A percentile compares a stretch with the other conserved stretches of the same genome.
phyloP scores from a whole-genome alignment of 1,140 invertebrate genomes.

The Hylaeus volcanicus region DNA sequence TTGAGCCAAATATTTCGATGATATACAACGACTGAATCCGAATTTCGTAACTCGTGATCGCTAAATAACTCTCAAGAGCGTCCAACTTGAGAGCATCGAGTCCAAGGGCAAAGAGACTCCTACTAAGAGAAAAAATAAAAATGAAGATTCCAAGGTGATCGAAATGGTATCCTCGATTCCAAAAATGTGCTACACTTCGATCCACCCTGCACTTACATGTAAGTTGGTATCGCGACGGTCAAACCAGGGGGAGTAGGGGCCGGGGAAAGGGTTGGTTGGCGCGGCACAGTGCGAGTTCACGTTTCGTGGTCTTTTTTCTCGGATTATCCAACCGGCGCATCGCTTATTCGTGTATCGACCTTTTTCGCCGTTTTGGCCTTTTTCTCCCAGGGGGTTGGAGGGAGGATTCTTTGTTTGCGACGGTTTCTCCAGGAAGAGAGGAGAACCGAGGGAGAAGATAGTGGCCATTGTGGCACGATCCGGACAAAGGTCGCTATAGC shows the following conservation, averaged over 20 bases:
- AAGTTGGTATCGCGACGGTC: slow-evolving; percentile 44
- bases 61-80: no score
- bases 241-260: slow-evolving; percentile 12
- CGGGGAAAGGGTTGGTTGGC: slow-evolving; percentile 40
- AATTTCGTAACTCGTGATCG: no score
- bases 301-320: slow-evolving; percentile 71
- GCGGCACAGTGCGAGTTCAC: slow-evolving; percentile 72
- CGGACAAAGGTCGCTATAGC: slow-evolving; percentile 76
- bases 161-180: slow-evolving; percentile 10
- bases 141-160: neutral
- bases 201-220: slow-evolving; percentile 52
- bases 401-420: slow-evolving; percentile 74
- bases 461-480: slow-evolving; percentile 76
- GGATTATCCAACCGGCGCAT: slow-evolving; percentile 72
- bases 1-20: no score
- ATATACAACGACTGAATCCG: no score
- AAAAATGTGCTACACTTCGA: slow-evolving; percentile 53
- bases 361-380: slow-evolving; percentile 73
- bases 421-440: slow-evolving; percentile 68
- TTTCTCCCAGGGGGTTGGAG: slow-evolving; percentile 65
- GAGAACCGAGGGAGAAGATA: slow-evolving; percentile 68
- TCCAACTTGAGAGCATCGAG: no score
- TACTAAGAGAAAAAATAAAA: no score
- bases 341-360: slow-evolving; percentile 75
- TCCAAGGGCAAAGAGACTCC: no score